Evolutionary conservation across 1,140 invertebrate species (phyloP).

Genomic region (Philaenus spumarius): DNA sequence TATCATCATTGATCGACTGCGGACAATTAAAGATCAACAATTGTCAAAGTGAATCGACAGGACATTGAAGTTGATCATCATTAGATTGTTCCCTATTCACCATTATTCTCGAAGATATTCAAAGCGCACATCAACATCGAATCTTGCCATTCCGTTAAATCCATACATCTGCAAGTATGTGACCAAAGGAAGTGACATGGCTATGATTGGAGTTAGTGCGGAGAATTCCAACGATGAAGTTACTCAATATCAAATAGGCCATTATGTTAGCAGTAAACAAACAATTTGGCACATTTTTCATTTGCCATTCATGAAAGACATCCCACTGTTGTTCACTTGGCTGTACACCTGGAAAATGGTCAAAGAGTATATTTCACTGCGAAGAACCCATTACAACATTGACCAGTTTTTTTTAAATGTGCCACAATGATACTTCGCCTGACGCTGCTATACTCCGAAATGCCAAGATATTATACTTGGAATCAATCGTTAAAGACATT

Average conservation of each 20-base stretch:
- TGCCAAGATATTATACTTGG: slow-evolving; percentile 41
- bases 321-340: slow-evolving; percentile 35
- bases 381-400: no score
- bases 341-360: slow-evolving; percentile 25
- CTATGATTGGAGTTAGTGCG: not conserved
- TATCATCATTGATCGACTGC: slow-evolving; percentile 20
- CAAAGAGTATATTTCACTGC: not conserved
- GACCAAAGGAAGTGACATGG: slow-evolving; percentile 31
- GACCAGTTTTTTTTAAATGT: no score
- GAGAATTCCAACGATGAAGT: not conserved
- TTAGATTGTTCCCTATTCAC: slow-evolving; percentile 12
- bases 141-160: slow-evolving; percentile 9
- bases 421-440: no score
- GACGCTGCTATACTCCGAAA: slow-evolving; percentile 37
- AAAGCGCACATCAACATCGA: slow-evolving; percentile 10
- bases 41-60: slow-evolving; percentile 7
- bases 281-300: slow-evolving; percentile 1
- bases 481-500: slow-evolving; percentile 36
- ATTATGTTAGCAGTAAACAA: slow-evolving; percentile 5
- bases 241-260: not conserved
- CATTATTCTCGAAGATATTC: slow-evolving; percentile 10
- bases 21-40: not conserved
- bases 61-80: slow-evolving; percentile 2
- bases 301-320: slow-evolving; percentile 27
- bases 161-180: slow-evolving; percentile 37